phyloP scores from a whole-genome alignment of 2,888 invertebrate genomes.

The Dilophus febrilis region DNA sequence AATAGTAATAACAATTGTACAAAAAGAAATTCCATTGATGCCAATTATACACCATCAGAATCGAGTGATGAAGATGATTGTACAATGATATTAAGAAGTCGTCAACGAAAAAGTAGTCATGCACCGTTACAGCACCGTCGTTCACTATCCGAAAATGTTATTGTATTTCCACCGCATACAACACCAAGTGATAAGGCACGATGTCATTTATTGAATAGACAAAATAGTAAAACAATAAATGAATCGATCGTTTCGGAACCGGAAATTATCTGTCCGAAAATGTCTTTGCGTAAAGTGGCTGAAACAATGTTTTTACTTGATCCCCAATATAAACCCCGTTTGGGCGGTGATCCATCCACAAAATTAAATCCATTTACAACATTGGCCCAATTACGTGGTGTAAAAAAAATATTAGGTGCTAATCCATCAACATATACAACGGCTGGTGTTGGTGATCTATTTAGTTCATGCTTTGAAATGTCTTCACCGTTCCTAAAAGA shows the following conservation, averaged over 20 bases:
- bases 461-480: conserved; percentile 62
- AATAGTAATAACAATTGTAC: conserved; percentile 9
- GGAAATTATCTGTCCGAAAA: conserved; percentile 27
- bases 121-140: conserved; percentile 40
- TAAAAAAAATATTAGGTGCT: conserved; percentile 62
- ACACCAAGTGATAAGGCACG: conserved; percentile 59
- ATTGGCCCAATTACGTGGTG: conserved; percentile 59
- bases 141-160: conserved; percentile 54
- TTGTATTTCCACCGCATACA: conserved; percentile 40
- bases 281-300: conserved; percentile 50
- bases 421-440: conserved; percentile 32
- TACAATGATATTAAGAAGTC: conserved; percentile 3
- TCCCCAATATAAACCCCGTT: conserved; percentile 58
- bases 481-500: conserved; percentile 46
- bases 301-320: conserved; percentile 76
- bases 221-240: conserved; percentile 12
- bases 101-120: conserved; percentile 1
- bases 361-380: conserved; percentile 57
- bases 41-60: conserved; percentile 14
- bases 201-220: conserved; percentile 43
- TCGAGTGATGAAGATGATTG: conserved; percentile 20
- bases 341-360: conserved; percentile 27
- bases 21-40: conserved; percentile 13
- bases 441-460: conserved; percentile 35
- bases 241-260: conserved; percentile 2